Evolutionary conservation across 2,888 invertebrate species (phyloP), one percentile per base, ranked within the genome.

Genomic region (Aromia moschata): DNA sequence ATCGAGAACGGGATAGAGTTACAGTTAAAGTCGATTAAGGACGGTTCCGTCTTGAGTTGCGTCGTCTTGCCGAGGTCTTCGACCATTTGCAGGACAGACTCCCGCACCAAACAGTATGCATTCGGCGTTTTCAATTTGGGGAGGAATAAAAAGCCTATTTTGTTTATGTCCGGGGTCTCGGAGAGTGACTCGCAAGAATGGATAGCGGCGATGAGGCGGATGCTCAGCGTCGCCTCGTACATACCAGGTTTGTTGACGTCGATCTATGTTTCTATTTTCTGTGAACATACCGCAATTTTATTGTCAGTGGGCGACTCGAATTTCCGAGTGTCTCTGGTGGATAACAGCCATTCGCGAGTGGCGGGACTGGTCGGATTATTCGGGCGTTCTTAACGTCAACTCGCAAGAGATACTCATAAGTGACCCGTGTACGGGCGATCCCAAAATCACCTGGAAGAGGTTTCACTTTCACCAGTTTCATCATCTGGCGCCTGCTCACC

Each of bases 171-270:
- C 0, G 88, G 88, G 0, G 82, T 78, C 53, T 86, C 86, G 0
- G 85, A 88, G 64, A 85, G 85, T 14, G 88, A 90, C 60, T 84
- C 86, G 3, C 89, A 90, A 70, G 74, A 82, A 46, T 91, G 90
- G 90, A 91, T 91, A 86, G 82, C 84, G 9, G 85, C 84, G 62
- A 85, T 89, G 43, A 80, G 84, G 60, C 78, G 81, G 59, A 79
- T 87, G 64, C 71, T 88, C 16, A 79, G 79, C 66, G 78, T 79
- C 53, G 77, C 82, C 44, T 75, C 77, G 2, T 77, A 79, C 66
- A 68, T 79, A 62, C 78, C 80, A 71, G 77, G 80, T 80, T 72
- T n/a, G 9, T 12, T 25, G 14, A 45, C 9, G 7, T 49, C 18
- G 37, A 2, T 49, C 45, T 37, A 17, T 44, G n/a, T n/a, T n/a